Evolutionary conservation across 1,140 invertebrate genomes (phyloP).

Genomic region (Homarus americanus): DNA sequence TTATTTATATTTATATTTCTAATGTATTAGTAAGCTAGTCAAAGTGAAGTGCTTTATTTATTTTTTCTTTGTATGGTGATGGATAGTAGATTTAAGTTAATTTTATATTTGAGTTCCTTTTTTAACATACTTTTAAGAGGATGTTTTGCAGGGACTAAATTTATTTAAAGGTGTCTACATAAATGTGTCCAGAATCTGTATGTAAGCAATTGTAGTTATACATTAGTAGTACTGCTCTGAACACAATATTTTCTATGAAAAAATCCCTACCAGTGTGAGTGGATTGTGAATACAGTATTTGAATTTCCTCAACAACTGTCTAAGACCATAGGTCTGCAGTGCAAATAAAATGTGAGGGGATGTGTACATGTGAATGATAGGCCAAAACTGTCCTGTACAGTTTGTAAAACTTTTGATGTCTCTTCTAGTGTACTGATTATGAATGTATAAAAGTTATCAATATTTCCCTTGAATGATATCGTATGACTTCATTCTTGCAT

Average conservation of each 20-base stretch:
- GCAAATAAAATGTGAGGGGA: not conserved
- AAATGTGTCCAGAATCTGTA: not conserved
- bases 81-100: not conserved
- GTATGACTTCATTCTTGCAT: not conserved
- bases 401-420: too few species aligned
- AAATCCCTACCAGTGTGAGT: not conserved
- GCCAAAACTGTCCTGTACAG: too few species aligned
- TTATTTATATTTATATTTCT: too few species aligned
- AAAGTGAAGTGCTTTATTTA: conserved; percentile 6
- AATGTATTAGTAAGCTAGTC: conserved; percentile 3
- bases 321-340: not conserved
- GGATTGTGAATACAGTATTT: not conserved
- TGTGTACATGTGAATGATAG: not conserved
- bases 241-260: conserved; percentile 4
- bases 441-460: too few species aligned
- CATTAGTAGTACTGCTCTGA: not conserved
- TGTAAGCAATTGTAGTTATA: not conserved
- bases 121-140: too few species aligned
- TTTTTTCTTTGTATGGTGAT: too few species aligned
- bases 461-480: not conserved
- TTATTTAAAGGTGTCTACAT: not conserved
- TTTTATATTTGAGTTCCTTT: too few species aligned
- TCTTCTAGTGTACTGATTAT: too few species aligned
- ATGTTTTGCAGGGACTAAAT: not conserved
- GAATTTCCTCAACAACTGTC: not conserved